These are phyloP conservation scores for Eubucco bourcierii DNA, from an alignment of 2,113 vertebrate genomes.

Conservation along the genomic window DNA sequence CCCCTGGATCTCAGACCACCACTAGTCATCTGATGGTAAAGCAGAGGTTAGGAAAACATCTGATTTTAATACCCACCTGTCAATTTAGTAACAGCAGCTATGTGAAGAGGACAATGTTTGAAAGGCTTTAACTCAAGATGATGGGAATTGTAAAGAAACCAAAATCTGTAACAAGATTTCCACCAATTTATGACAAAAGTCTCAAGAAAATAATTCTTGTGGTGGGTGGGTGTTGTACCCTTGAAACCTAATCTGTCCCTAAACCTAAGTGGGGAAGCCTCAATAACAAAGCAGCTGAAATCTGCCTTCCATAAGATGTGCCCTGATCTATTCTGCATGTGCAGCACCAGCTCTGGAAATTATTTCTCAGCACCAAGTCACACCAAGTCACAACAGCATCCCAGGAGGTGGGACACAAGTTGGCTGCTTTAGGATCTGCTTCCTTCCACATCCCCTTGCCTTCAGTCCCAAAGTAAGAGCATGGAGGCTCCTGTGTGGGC, in stretches of 20 bases:
- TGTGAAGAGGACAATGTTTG: fast-evolving
- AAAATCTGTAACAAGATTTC: not conserved
- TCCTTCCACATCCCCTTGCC: not conserved
- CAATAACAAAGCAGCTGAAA: not conserved
- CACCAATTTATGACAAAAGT: not conserved
- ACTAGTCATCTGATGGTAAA: not conserved
- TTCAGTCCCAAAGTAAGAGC: not conserved
- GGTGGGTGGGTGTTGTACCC: not conserved
- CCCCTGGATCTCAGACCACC: not conserved
- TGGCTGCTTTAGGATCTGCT: fast-evolving
- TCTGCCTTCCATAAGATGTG: not conserved
- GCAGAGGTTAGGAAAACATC: not conserved
- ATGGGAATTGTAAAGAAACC: not conserved
- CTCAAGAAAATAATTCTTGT: not conserved
- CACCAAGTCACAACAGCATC: not conserved
- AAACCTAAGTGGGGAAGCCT: not conserved
- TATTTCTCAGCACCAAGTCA: not conserved
- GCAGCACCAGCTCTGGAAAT: not conserved
- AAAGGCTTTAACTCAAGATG: not conserved
- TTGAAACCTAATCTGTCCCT: not conserved
- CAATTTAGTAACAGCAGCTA: not conserved
- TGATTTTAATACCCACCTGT: not conserved
- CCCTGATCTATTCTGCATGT: not conserved
- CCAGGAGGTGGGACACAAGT: fast-evolving
- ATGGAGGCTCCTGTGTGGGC: not conserved